Conservation (phyloP, 2,888 invertebrate genomes). For the Podotricha telesiphe region DNA sequence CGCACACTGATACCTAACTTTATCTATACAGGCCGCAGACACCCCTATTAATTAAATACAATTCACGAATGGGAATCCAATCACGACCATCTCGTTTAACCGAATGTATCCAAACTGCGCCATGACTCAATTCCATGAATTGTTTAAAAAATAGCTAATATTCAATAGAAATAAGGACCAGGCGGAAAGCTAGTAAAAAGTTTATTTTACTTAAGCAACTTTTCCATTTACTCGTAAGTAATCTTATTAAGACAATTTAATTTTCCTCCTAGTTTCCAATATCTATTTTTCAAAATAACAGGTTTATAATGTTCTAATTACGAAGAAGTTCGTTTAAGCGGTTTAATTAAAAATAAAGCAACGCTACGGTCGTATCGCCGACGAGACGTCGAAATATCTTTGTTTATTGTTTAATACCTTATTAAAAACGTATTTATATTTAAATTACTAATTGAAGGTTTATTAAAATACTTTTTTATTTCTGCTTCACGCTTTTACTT, state of each 20-base stretch:
- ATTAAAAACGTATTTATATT: constrained; percentile 53
- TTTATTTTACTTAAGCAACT: not conserved
- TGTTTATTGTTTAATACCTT: constrained; percentile 51
- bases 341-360: constrained; percentile 44
- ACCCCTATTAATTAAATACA: too few species aligned
- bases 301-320: constrained; percentile 31
- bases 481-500: too few species aligned
- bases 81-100: too few species aligned
- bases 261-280: constrained; percentile 21
- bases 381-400: constrained; percentile 29
- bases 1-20: too few species aligned
- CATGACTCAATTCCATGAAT: too few species aligned
- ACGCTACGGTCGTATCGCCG: constrained; percentile 25
- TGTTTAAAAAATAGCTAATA: too few species aligned
- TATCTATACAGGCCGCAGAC: too few species aligned
- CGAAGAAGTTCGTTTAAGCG: constrained; percentile 26
- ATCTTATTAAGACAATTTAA: constrained; percentile 22
- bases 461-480: too few species aligned
- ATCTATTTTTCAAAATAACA: constrained; percentile 21
- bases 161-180: not conserved
- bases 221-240: constrained; percentile 7
- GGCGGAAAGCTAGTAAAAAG: not conserved
- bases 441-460: constrained; percentile 28
- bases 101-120: too few species aligned
- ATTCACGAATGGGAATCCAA: too few species aligned